Evolutionary conservation across 2,888 invertebrate genomes (phyloP).

Genomic region (Noctua comes): DNA sequence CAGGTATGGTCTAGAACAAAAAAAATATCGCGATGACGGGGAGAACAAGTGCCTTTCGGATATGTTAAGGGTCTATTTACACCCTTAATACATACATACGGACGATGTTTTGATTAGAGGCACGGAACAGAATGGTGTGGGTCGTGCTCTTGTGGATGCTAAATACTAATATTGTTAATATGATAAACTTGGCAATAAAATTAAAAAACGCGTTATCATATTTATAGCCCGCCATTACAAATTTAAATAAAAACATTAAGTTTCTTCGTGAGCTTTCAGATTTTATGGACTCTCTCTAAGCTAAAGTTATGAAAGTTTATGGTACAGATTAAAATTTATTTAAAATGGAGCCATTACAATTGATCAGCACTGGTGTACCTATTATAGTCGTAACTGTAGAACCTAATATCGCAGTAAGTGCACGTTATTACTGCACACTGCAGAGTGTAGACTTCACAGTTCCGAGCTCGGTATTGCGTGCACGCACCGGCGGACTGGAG

Average conservation of each 20-base stretch:
- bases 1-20: too few species aligned
- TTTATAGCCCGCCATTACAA: constrained; percentile 27
- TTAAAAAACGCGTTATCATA: constrained; percentile 15
- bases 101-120: not conserved
- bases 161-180: not conserved
- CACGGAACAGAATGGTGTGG: not conserved
- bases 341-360: constrained; percentile 10
- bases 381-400: constrained; percentile 9
- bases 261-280: constrained; percentile 26
- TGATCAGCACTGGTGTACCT: constrained; percentile 13
- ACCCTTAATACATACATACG: not conserved
- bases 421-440: constrained; percentile 17
- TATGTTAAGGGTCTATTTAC: too few species aligned
- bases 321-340: constrained; percentile 18
- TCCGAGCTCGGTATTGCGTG: constrained; percentile 3
- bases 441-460: constrained; percentile 1
- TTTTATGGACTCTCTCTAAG: constrained; percentile 34
- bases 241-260: constrained; percentile 38
- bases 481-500: too few species aligned
- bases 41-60: too few species aligned
- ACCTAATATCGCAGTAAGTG: constrained; percentile 15
- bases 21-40: too few species aligned
- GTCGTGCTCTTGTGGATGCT: not conserved
- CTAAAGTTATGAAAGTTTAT: constrained; percentile 25
- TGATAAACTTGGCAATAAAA: constrained; percentile 18